phyloP scores from a whole-genome alignment of 2,888 invertebrate species.

The Epinotia nisella region DNA sequence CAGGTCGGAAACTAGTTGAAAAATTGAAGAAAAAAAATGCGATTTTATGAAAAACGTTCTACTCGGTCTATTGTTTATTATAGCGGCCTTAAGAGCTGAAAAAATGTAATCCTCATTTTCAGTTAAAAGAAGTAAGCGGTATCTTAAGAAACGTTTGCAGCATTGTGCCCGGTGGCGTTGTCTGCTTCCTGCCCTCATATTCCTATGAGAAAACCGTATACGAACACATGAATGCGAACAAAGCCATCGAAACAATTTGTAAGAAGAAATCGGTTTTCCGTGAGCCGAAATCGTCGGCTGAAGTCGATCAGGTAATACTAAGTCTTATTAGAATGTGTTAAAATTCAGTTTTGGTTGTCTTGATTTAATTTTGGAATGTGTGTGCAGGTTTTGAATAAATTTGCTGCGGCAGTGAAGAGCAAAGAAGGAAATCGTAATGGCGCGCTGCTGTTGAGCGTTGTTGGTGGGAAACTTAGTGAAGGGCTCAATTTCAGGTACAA shows the following conservation, averaged over 20 bases:
- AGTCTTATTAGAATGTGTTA: constrained; percentile 26
- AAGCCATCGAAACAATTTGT: constrained; percentile 87
- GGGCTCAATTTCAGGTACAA: constrained; percentile 94
- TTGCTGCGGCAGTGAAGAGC: constrained; percentile 65
- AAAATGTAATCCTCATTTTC: constrained; percentile 54
- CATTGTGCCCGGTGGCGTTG: constrained; percentile 94
- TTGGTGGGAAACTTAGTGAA: constrained; percentile 98
- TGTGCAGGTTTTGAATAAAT: constrained; percentile 72
- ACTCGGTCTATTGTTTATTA: too few relatives aligned
- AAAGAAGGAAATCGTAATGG: constrained; percentile 82
- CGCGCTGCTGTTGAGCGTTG: constrained; percentile 97
- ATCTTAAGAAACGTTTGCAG: constrained; percentile 90
- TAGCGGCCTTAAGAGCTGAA: too few relatives aligned
- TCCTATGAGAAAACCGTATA: constrained; percentile 91
- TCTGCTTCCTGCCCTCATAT: constrained; percentile 97
- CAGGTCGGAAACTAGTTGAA: too few relatives aligned
- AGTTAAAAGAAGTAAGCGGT: constrained; percentile 91
- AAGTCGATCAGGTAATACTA: constrained; percentile 88
- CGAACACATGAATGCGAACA: constrained; percentile 85
- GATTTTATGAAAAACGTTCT: too few relatives aligned
- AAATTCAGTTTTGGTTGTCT: neutral
- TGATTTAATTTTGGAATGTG: constrained; percentile 21
- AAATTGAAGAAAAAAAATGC: too few relatives aligned
- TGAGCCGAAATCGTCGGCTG: constrained; percentile 89
- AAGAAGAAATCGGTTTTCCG: constrained; percentile 90